Conservation (phyloP, 2,888 invertebrate species). For the Tuberolachnus salignus region DNA sequence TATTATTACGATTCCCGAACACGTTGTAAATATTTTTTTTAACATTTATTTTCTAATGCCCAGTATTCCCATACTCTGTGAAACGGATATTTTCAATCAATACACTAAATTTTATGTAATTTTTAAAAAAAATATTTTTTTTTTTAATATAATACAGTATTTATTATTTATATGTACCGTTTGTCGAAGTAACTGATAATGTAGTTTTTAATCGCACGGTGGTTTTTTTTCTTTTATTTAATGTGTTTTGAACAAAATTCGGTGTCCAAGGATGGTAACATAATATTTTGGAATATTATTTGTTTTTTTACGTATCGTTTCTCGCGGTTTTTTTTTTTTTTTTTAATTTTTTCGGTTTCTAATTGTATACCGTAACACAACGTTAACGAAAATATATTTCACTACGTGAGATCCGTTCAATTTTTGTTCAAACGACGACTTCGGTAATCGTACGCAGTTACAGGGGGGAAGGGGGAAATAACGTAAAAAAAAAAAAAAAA, state of each 20-base stretch:
- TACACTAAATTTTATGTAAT: neutral
- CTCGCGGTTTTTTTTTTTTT: neutral
- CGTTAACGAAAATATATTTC: slow-evolving; percentile 3
- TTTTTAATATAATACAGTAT: neutral
- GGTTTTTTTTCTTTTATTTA: too few species aligned
- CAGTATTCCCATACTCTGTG: too few species aligned
- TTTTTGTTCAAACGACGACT: too few species aligned
- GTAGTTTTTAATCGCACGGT: neutral
- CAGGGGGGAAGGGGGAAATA: too few species aligned
- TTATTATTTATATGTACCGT: neutral
- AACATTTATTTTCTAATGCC: too few species aligned
- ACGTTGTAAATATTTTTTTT: too few species aligned
- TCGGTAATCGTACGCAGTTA: too few species aligned
- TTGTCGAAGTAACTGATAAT: neutral
- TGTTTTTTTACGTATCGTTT: slow-evolving; percentile 12
- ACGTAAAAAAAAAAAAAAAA: too few species aligned
- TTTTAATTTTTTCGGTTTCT: slow-evolving; percentile 26
- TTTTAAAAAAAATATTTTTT: neutral
- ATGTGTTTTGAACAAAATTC: slow-evolving; percentile 11
- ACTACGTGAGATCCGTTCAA: neutral
- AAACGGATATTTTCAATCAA: too few species aligned
- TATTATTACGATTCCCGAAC: too few species aligned
- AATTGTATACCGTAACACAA: neutral
- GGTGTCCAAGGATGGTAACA: slow-evolving; percentile 17
- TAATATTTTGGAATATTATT: neutral